Evolutionary conservation across 2,888 invertebrate species (phyloP), one percentile per base, ranked within the genome.

Genomic region (Auanema sp.): DNA sequence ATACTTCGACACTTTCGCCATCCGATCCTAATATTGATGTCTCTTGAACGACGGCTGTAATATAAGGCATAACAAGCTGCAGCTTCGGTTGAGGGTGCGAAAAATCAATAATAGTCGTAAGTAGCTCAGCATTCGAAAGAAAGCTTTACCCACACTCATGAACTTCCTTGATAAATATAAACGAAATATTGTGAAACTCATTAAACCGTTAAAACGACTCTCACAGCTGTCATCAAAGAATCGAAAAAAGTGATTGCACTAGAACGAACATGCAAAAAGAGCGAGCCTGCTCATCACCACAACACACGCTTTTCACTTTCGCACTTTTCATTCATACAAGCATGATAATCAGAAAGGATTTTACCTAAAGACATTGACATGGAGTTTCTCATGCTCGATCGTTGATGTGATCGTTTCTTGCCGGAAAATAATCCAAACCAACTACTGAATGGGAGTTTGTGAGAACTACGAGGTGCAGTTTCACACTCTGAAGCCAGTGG

Each of bases 21-120:
- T 83, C 83, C 5, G 79, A 79, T n/a, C 83, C 84, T 47, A 83
- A 69, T 18, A 76, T 78, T 56, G 74, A 69, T 24, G 77, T 69
- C 65, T 83, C 83, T 66, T 84, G 83, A 25, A 83, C 83, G 21
- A 83, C 83, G 24, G 83, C 83, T 83, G 71, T 64, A 82, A 79
- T 23, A 5, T n/a, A 14, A 69, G 21, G 14, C 44, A 60, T 60
- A 16, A 42, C 47, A 21, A 21, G 47, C 18, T 18, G 47, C 47
- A 21, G 47, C 47, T 52, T 21, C 51, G 12, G 33, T 42, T 53
- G 14, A 50, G 50, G 40, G 33, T 33, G 33, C 33, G 33, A 33
- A 33, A 33, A 33, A 33, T 33, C 33, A 33, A 33, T 33, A 33
- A 33, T 33, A 5, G 33, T 33, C 33, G 33, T 33, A 52, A 47